These are phyloP conservation scores for Ficedula albicollis DNA, from an alignment of 2,797 vertebrate species.

Conservation along the genomic window DNA sequence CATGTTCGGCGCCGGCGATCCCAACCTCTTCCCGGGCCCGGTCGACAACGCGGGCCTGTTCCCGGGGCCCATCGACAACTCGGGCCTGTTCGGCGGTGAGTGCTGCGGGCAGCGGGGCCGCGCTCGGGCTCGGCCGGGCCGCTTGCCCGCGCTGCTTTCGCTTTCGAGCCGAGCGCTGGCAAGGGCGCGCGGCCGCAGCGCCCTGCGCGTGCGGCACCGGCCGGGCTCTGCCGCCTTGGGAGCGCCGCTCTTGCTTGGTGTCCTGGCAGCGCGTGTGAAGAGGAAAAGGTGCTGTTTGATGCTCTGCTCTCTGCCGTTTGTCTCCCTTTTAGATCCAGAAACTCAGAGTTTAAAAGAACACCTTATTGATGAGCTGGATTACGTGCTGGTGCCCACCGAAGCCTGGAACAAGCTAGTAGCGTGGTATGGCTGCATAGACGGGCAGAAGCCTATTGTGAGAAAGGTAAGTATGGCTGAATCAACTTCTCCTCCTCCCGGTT, in stretches of 20 bases:
- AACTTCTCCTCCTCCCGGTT: neutral
- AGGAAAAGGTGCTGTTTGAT: neutral
- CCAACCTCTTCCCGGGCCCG: conserved; percentile 89
- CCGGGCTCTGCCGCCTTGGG: too few relatives aligned
- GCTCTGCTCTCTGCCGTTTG: neutral
- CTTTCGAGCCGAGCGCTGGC: neutral
- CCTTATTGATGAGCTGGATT: conserved; percentile 95
- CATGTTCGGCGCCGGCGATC: conserved; percentile 90
- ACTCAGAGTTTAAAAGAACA: conserved; percentile 91
- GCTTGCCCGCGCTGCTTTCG: neutral
- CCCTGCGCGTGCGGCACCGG: accelerated
- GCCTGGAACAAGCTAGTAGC: conserved; percentile 91
- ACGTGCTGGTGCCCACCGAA: conserved; percentile 91
- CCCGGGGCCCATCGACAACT: conserved; percentile 96
- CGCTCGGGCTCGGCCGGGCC: neutral
- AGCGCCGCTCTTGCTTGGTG: accelerated
- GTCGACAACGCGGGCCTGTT: conserved; percentile 94
- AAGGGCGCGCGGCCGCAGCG: accelerated
- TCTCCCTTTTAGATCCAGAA: conserved; percentile 81
- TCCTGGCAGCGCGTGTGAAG: accelerated
- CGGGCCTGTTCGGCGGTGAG: conserved; percentile 91
- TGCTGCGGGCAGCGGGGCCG: neutral
- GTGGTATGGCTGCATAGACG: conserved; percentile 92
- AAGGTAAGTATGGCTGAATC: conserved; percentile 81
- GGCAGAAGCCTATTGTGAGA: conserved; percentile 89